A percentile compares a stretch with the other conserved stretches of the same genome.
Conservation (phyloP, 2,113 vertebrate species). For the Boulengerochromis microlepis region DNA sequence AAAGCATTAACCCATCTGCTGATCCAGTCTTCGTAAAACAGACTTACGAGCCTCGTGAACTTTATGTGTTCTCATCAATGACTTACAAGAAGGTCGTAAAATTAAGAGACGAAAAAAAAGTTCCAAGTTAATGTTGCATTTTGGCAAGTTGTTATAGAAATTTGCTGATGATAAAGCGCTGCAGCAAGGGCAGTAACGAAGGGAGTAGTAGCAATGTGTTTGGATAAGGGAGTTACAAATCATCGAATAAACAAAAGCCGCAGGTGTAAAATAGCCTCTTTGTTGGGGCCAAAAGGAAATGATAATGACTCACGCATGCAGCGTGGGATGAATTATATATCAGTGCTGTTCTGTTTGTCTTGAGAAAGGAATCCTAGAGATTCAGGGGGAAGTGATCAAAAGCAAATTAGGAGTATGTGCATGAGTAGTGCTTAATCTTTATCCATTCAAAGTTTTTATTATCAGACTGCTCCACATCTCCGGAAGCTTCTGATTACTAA, state of each 20-base stretch:
- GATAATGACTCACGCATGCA: not conserved
- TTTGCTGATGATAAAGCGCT: not conserved
- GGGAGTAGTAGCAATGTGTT: not conserved
- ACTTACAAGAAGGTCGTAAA: slow-evolving; percentile 38
- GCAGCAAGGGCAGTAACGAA: slow-evolving; percentile 5
- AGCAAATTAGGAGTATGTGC: slow-evolving; percentile 10
- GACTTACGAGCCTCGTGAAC: slow-evolving; percentile 41
- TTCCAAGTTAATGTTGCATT: slow-evolving; percentile 21
- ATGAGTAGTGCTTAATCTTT: not conserved
- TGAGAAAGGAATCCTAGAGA: not conserved
- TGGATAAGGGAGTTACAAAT: not conserved
- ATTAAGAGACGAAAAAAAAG: slow-evolving; percentile 11
- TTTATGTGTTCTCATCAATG: slow-evolving; percentile 28
- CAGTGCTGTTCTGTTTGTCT: not conserved
- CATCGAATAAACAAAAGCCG: not conserved
- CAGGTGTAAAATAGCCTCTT: not conserved
- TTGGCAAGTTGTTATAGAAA: slow-evolving; percentile 17
- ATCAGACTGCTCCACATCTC: not conserved
- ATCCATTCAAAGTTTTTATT: slow-evolving; percentile 26
- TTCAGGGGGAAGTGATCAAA: slow-evolving; percentile 14
- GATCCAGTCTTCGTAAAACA: slow-evolving; percentile 29
- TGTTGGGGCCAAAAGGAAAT: not conserved
- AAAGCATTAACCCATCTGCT: slow-evolving; percentile 50
- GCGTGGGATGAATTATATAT: slow-evolving; percentile 11
- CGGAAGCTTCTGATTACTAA: not conserved